These are phyloP conservation scores for Channallabes apus DNA, from an alignment of 2,797 vertebrate species.

Conservation along the genomic window DNA sequence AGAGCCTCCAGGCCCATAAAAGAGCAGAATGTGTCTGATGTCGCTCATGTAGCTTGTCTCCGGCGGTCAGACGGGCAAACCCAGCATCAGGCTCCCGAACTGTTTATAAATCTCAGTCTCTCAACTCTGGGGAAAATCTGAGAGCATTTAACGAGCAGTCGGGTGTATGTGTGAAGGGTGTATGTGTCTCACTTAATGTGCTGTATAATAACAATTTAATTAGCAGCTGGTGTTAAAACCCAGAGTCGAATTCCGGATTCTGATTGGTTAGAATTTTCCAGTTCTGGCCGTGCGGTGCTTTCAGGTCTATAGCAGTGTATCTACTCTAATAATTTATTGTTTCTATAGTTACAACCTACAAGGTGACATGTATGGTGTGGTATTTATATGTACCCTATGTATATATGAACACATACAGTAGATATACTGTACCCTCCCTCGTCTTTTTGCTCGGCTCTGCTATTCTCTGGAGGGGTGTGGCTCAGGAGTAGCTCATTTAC, in stretches of 20 bases:
- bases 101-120: not conserved
- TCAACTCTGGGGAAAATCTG: not conserved
- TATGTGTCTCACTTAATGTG: not conserved
- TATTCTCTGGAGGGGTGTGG: too few relatives aligned
- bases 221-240: not conserved
- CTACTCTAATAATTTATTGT: too few relatives aligned
- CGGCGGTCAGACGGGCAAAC: constrained; percentile 23
- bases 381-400: too few relatives aligned
- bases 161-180: not conserved
- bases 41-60: constrained; percentile 27
- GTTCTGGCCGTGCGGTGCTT: not conserved
- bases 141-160: not conserved
- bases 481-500: too few relatives aligned
- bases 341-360: too few relatives aligned
- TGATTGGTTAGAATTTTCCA: constrained; percentile 2
- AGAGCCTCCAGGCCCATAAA: constrained; percentile 31
- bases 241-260: not conserved
- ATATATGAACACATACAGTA: too few relatives aligned
- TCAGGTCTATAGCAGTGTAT: not conserved
- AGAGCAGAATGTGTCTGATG: constrained; percentile 34
- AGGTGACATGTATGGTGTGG: not conserved
- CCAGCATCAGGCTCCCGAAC: not conserved
- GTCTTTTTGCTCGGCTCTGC: too few relatives aligned
- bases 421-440: too few relatives aligned
- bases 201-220: not conserved